Conservation (phyloP, 37 sponge, comb jelly and placozoan species). For the Agelas oroides region DNA sequence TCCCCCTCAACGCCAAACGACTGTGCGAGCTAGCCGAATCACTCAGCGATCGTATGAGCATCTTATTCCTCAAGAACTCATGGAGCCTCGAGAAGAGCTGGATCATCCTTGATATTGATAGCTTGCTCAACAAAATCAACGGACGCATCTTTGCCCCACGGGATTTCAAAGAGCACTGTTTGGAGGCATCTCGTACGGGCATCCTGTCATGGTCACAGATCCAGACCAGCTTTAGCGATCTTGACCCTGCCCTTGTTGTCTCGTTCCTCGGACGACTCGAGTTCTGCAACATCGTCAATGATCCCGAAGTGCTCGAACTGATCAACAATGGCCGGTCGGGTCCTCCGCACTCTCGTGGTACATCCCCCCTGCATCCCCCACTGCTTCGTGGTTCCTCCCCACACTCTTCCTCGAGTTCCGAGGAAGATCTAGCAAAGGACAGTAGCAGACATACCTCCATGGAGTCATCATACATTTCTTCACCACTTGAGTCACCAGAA, state of each 20-base stretch:
- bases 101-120: slow-evolving; percentile 52
- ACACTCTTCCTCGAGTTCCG: too few species aligned
- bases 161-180: slow-evolving; percentile 1
- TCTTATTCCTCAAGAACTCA: slow-evolving; percentile 42
- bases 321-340: too few species aligned
- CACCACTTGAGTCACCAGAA: too few species aligned
- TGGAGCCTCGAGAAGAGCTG: slow-evolving; percentile 15
- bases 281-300: slow-evolving; percentile 40
- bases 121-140: slow-evolving; percentile 32
- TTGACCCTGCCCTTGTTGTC: slow-evolving; percentile 29
- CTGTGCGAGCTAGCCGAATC: slow-evolving; percentile 48
- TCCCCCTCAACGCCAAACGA: slow-evolving; percentile 15
- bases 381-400: too few species aligned
- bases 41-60: slow-evolving; percentile 21
- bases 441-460: too few species aligned
- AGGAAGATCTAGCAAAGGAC: too few species aligned
- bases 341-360: too few species aligned
- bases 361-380: too few species aligned
- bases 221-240: slow-evolving; percentile 8
- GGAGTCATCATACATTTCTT: too few species aligned
- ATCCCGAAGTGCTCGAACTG: slow-evolving; percentile 24
- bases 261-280: slow-evolving; percentile 44
- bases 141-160: slow-evolving; percentile 51
- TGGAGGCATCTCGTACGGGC: slow-evolving; percentile 11
- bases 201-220: slow-evolving; percentile 31